Conservation (phyloP, 2,113 vertebrate species). For the Poeciliopsis prolifica region DNA sequence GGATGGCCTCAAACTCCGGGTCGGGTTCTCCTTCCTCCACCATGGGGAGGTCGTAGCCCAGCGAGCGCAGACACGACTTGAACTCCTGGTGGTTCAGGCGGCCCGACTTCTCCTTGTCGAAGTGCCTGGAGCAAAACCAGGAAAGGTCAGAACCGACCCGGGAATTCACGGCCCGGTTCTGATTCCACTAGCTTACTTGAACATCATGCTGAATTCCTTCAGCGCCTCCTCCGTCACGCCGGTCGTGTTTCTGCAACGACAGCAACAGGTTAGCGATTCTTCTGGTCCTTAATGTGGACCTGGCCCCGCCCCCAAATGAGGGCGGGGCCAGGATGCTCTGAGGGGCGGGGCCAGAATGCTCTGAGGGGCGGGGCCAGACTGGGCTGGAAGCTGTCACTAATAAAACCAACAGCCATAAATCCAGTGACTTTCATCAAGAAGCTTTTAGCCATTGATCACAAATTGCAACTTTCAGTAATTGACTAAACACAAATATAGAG, state of each 20-base stretch:
- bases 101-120: slow-evolving; percentile 98
- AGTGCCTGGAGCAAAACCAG: slow-evolving; percentile 82
- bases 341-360: too few relatives aligned
- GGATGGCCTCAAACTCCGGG: slow-evolving; percentile 95
- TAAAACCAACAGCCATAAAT: too few relatives aligned
- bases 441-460: too few relatives aligned
- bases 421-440: too few relatives aligned
- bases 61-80: slow-evolving; percentile 96
- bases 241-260: slow-evolving; percentile 89
- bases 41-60: slow-evolving; percentile 98
- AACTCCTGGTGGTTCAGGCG: slow-evolving; percentile 99
- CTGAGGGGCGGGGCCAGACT: too few relatives aligned
- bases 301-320: too few relatives aligned
- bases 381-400: too few relatives aligned
- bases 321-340: too few relatives aligned
- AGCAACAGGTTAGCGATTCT: background rate
- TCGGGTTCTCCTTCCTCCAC: slow-evolving; percentile 98
- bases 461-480: too few relatives aligned
- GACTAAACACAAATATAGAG: too few relatives aligned
- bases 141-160: background rate
- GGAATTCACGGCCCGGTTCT: too few relatives aligned
- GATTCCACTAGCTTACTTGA: slow-evolving; percentile 86
- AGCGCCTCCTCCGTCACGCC: slow-evolving; percentile 98
- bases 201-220: slow-evolving; percentile 99
- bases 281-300: background rate